These are phyloP conservation scores for Drosophila fungiperda DNA, from an alignment of 2,888 invertebrate species.

Conservation along the genomic window DNA sequence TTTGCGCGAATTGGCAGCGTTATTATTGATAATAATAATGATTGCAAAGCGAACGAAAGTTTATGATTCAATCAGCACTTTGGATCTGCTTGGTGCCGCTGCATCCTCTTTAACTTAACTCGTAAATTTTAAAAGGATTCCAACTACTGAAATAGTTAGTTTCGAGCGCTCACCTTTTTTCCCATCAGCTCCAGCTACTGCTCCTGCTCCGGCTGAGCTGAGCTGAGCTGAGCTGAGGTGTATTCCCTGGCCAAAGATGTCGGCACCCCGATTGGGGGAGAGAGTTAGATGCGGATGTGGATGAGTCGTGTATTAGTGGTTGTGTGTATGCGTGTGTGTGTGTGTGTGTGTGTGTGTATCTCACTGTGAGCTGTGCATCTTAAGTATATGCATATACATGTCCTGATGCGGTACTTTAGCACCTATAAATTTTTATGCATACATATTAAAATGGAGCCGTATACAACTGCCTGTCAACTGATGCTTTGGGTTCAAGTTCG, in stretches of 20 bases:
- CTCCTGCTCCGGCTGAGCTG: neutral
- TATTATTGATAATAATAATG: constrained; percentile 12
- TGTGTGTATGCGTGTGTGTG: neutral
- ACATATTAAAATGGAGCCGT: constrained; percentile 63
- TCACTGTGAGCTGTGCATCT: constrained; percentile 35
- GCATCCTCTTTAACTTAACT: constrained; percentile 56
- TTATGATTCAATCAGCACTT: constrained; percentile 59
- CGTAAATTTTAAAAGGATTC: constrained; percentile 57
- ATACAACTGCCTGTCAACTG: constrained; percentile 59
- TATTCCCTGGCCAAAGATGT: constrained; percentile 41
- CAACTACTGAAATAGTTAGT: constrained; percentile 53
- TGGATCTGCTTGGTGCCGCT: constrained; percentile 47
- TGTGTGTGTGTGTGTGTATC: neutral
- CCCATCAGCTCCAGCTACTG: neutral
- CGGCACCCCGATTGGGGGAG: neutral
- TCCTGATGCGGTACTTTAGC: constrained; percentile 74
- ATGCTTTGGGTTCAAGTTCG: constrained; percentile 6
- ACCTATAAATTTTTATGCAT: constrained; percentile 78
- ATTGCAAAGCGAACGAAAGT: constrained; percentile 9
- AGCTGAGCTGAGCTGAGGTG: constrained; percentile 1
- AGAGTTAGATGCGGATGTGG: neutral
- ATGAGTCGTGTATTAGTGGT: neutral
- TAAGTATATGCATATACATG: constrained; percentile 67
- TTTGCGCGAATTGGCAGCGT: constrained; percentile 13
- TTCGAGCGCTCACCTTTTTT: neutral